Evolutionary conservation across 2,888 invertebrate species (phyloP), one percentile per base, ranked within the genome.

Genomic region (Heliconius aoede): DNA sequence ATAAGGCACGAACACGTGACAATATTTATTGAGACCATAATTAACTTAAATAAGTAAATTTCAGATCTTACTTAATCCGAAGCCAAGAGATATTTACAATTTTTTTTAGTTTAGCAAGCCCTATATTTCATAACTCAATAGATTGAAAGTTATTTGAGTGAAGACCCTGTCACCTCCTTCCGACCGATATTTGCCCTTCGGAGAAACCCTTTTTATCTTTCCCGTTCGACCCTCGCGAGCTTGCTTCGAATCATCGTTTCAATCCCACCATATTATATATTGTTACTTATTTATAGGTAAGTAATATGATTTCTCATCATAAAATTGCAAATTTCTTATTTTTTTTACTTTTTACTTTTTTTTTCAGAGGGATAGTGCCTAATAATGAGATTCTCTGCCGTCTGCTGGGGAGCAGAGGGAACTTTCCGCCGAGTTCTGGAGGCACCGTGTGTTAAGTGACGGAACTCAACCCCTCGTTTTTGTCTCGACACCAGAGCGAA

Each of bases 181-280:
- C 82, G 72, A 75, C 80, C 86, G 85, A 89, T 90, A 90, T 89
- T 84, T 85, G 85, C 85, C 85, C 86, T 87, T 85, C 78, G 81
- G 82, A 77, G 83, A 84, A 86, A 90, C 90, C 93, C 92, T 91
- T 93, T 92, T 91, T 91, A 91, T 90, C 79, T 82, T 84, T 85
- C 86, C 82, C 60, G 72, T 82, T 86, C 87, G 87, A 91, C 91
- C 92, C 90, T 91, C 83, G 78, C 85, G 86, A 88, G 88, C 84
- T 88, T 89, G 88, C 86, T 84, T 85, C 86, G 86, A 85, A 91
- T 91, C 91, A 90, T 91, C 89, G 88, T 84, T 81, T 83, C 84
- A 84, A 85, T 85, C 85, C 86, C 84, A 85, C 86, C 87, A 87
- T 88, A 88, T 88, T 86, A 87, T 86, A 87, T 89, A 88, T 87